Conservation (phyloP, 1,140 invertebrate genomes). For the Heliothis virescens region DNA sequence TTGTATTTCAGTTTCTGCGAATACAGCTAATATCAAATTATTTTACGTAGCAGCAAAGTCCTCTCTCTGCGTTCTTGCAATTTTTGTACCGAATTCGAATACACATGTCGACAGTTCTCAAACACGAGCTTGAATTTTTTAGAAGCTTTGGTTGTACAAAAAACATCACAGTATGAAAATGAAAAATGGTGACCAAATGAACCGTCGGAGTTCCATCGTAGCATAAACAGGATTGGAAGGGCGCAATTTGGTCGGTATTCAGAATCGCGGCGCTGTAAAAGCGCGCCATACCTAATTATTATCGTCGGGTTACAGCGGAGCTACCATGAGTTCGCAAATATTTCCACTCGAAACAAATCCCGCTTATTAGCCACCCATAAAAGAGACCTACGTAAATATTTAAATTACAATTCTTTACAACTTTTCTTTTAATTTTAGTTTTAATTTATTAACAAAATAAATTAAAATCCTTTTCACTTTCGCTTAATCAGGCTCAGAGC, state of each 20-base stretch:
- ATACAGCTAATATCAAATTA: not conserved
- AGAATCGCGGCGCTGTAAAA: slow-evolving; percentile 81
- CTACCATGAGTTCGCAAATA: slow-evolving; percentile 64
- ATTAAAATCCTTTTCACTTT: slow-evolving; percentile 14
- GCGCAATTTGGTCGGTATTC: slow-evolving; percentile 83
- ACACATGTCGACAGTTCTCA: slow-evolving; percentile 15
- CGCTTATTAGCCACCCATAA: slow-evolving; percentile 33
- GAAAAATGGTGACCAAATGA: slow-evolving; percentile 66
- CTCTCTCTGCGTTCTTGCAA: not conserved
- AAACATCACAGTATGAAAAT: slow-evolving; percentile 55
- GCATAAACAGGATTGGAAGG: slow-evolving; percentile 81
- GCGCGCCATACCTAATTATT: slow-evolving; percentile 85
- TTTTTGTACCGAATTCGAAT: slow-evolving; percentile 2
- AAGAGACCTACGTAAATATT: slow-evolving; percentile 19
- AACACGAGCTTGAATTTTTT: slow-evolving; percentile 20
- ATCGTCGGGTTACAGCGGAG: slow-evolving; percentile 76
- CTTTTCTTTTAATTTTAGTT: slow-evolving; percentile 6
- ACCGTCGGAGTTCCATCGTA: slow-evolving; percentile 67
- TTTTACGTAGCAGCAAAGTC: not conserved
- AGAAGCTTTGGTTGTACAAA: slow-evolving; percentile 42
- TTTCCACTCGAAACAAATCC: slow-evolving; percentile 41
- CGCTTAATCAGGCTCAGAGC: slow-evolving; percentile 17
- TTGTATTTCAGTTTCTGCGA: not conserved
- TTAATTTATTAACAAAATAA: not conserved
- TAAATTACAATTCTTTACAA: slow-evolving; percentile 15